Conservation (phyloP, 2,113 vertebrate species). For the Pteronura brasiliensis region DNA sequence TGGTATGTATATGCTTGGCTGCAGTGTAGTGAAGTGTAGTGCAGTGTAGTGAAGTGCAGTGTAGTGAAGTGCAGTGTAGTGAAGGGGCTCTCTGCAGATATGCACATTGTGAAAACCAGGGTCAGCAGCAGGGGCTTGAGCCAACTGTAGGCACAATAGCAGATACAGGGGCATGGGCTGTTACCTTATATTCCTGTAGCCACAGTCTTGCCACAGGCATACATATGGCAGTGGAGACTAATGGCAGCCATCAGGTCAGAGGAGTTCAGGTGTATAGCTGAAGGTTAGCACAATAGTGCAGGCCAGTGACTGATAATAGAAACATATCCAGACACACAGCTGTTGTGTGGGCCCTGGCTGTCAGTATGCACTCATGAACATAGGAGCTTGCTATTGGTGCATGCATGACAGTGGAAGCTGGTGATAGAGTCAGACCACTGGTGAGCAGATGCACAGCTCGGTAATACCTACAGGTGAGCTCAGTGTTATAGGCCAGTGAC, state of each 20-base stretch:
- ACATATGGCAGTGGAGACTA: neutral
- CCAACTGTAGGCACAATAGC: neutral
- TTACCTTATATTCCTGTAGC: neutral
- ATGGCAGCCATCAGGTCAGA: neutral
- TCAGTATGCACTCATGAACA: neutral
- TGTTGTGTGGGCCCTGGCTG: neutral
- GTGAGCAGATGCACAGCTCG: neutral
- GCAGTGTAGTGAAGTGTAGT: too few relatives aligned
- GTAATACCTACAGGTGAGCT: neutral
- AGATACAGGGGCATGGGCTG: neutral
- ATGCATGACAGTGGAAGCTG: neutral
- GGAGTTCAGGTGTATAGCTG: neutral
- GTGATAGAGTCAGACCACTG: neutral
- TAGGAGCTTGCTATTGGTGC: neutral
- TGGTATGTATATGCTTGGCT: neutral
- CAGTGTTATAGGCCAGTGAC: neutral
- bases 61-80: too few relatives aligned
- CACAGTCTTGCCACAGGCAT: neutral
- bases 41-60: too few relatives aligned
- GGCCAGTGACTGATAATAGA: neutral
- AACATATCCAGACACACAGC: neutral
- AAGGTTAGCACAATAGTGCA: neutral
- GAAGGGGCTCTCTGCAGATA: neutral
- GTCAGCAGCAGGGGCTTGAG: neutral
- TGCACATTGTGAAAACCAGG: neutral